phyloP scores from a whole-genome alignment of 2,113 vertebrate genomes.

The Poeciliopsis occidentalis region DNA sequence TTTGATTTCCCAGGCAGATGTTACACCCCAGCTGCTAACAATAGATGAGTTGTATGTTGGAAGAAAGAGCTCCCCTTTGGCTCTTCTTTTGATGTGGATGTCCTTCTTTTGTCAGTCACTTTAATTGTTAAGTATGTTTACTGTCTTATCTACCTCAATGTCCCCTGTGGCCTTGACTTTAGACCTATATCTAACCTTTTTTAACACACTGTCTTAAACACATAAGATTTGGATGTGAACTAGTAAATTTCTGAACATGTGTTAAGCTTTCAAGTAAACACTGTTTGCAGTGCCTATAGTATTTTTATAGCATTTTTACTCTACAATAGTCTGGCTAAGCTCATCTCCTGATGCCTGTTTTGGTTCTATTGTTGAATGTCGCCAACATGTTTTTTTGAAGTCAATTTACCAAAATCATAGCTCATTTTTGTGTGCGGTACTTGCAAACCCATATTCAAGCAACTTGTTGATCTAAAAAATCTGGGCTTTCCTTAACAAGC shows the following conservation, averaged over 20 bases:
- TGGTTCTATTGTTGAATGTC: neutral
- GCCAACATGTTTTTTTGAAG: neutral
- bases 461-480: neutral
- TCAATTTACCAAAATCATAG: neutral
- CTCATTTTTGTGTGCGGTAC: no score
- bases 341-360: neutral
- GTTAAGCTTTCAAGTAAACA: neutral
- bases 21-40: slow-evolving; percentile 96
- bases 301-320: neutral
- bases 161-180: slow-evolving; percentile 10
- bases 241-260: neutral
- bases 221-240: neutral
- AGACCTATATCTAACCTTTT: neutral
- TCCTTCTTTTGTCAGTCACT: slow-evolving; percentile 60
- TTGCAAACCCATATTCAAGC: neutral
- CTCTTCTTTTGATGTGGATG: slow-evolving; percentile 71
- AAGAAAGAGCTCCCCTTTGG: slow-evolving; percentile 86
- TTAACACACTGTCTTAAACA: neutral
- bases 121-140: slow-evolving; percentile 52
- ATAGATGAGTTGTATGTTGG: slow-evolving; percentile 93
- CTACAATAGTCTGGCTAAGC: neutral
- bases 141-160: slow-evolving; percentile 31
- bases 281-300: no score
- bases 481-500: neutral
- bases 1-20: slow-evolving; percentile 95